Conservation (phyloP, 2,888 invertebrate genomes). For the Drosophila kokeensis region DNA sequence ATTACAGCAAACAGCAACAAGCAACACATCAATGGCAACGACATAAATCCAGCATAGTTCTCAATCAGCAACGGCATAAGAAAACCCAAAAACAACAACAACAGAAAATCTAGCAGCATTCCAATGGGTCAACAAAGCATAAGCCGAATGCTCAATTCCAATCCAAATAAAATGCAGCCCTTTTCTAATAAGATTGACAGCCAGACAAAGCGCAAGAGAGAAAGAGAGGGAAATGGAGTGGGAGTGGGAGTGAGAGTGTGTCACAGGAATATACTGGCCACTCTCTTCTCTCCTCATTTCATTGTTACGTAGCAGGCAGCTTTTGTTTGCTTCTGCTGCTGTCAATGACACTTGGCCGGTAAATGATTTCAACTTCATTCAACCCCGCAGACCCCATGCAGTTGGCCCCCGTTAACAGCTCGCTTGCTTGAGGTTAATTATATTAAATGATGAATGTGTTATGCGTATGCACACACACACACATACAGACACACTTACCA, state of each 20-base stretch:
- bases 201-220: background rate
- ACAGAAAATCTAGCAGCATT: slow-evolving; percentile 28
- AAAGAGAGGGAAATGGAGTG: background rate
- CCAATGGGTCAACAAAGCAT: slow-evolving; percentile 61
- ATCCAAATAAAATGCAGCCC: slow-evolving; percentile 52
- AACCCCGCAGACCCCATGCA: slow-evolving; percentile 37
- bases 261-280: background rate
- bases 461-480: background rate
- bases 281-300: background rate
- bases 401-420: slow-evolving; percentile 22
- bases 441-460: slow-evolving; percentile 60
- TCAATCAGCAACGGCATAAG: slow-evolving; percentile 19
- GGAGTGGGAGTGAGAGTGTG: background rate
- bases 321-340: slow-evolving; percentile 14
- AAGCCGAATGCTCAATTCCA: slow-evolving; percentile 57
- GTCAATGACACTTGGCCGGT: slow-evolving; percentile 43
- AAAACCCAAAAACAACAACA: slow-evolving; percentile 12
- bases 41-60: slow-evolving; percentile 52
- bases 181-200: slow-evolving; percentile 55
- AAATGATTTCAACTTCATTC: slow-evolving; percentile 43
- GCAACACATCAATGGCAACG: slow-evolving; percentile 28
- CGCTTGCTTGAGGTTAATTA: slow-evolving; percentile 60
- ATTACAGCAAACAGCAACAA: slow-evolving; percentile 28
- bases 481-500: background rate
- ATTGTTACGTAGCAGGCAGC: slow-evolving; percentile 22